Evolutionary conservation across 2,888 invertebrate species (phyloP), one percentile per base, ranked within the genome.

Genomic region (Dorcus hopei): DNA sequence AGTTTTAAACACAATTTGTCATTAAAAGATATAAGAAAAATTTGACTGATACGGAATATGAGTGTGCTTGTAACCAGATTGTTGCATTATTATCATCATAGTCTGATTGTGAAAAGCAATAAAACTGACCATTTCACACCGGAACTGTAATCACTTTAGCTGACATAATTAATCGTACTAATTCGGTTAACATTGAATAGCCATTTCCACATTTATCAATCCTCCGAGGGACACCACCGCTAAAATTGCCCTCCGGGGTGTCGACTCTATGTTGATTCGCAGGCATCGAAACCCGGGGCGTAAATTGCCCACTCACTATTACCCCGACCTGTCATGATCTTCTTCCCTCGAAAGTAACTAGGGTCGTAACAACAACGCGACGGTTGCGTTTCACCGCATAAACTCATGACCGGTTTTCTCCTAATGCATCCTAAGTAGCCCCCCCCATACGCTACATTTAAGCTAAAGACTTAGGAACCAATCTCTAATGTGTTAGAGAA

Each of bases 151-250:
- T 65, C 66, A 64, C 66, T 67, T 68, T 68, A 65, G 63, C 64
- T 54, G 61, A 58, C 66, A 66, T 68, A 66, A 68, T 68, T 71
- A 69, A 68, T 68, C 66, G 66, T 61, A 61, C 63, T 67, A 70
- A 69, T 68, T 68, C 68, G 65, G 66, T 68, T 66, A 66, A 68
- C 67, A 64, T 63, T 65, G 65, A 68, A 67, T 61, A 52, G 65
- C 66, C 61, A 67, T 65, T 68, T 68, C 63, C 66, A 59, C 66
- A 68, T 70, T 71, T 66, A 69, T 68, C 65, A 66, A 65, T 65
- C 58, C 64, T 58, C 60, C 50, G 50, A 54, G 61, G 65, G 61
- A 61, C 61, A 54, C 61, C 54, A 61, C 59, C 58, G 62, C 57
- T 52, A 53, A 65, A 64, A 64, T 62, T 61, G 54, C 56, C 59